A percentile compares a stretch with the other conserved stretches of the same genome.
phyloP scores from a whole-genome alignment of 1,140 invertebrate species.

The Lysiphlebus fabarum region DNA sequence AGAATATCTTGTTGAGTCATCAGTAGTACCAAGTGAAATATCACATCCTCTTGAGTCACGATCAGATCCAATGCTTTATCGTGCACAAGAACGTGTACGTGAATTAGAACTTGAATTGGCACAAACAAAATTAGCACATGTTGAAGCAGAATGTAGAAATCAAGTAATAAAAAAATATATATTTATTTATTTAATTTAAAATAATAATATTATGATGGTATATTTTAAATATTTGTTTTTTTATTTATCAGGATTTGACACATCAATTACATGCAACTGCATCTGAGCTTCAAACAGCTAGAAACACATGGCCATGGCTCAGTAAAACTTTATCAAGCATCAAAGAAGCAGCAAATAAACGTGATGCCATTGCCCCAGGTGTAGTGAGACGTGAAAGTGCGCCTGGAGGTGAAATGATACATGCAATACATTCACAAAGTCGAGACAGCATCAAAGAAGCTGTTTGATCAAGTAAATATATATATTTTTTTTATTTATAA shows the following conservation, averaged over 20 bases:
- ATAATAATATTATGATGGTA: constrained; percentile 11
- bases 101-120: constrained; percentile 94
- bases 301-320: constrained; percentile 81
- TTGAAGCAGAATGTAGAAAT: constrained; percentile 95
- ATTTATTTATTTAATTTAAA: constrained; percentile 18
- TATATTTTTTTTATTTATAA: neutral
- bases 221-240: constrained; percentile 1
- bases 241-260: constrained; percentile 73
- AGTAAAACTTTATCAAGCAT: constrained; percentile 75
- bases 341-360: constrained; percentile 52
- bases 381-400: constrained; percentile 49
- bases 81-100: constrained; percentile 69
- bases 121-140: constrained; percentile 92
- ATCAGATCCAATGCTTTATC: constrained; percentile 45
- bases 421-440: constrained; percentile 44
- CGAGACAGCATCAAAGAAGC: constrained; percentile 49
- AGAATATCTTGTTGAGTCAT: constrained; percentile 41
- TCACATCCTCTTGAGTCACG: constrained; percentile 41
- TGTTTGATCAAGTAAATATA: constrained; percentile 43
- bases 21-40: constrained; percentile 37
- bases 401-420: constrained; percentile 45
- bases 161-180: constrained; percentile 65
- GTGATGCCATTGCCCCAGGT: constrained; percentile 37
- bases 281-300: constrained; percentile 75
- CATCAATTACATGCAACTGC: constrained; percentile 84